Percentiles rank a stretch among this genome's conserved stretches.
Conservation (phyloP, 2,113 vertebrate genomes). For the Corythaeola cristata region DNA sequence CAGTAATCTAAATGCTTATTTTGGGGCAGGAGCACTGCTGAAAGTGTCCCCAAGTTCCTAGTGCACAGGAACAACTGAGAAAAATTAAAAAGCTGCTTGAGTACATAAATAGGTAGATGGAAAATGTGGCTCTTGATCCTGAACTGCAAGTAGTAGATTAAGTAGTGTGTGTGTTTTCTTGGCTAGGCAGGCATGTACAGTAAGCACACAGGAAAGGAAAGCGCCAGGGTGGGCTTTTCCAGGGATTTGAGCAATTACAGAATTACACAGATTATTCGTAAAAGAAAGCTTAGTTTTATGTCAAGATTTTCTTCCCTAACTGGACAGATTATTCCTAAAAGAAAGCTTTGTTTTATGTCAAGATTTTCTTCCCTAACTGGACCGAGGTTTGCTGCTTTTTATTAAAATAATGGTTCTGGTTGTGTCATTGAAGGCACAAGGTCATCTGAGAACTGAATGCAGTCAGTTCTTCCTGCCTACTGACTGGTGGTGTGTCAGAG, state of each 20-base stretch:
- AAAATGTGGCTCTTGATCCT: neutral
- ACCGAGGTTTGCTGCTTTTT: neutral
- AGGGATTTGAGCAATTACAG: neutral
- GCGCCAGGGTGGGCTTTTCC: neutral
- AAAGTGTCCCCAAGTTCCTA: neutral
- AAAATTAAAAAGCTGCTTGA: neutral
- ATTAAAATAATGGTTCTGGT: neutral
- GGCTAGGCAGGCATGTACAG: neutral
- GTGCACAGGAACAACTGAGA: neutral
- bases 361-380: neutral
- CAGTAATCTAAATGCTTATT: neutral
- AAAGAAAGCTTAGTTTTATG: neutral
- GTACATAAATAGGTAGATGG: neutral
- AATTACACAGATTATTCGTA: neutral
- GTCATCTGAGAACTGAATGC: neutral
- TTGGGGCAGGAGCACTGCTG: neutral
- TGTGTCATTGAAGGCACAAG: neutral
- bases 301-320: neutral
- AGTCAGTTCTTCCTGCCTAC: neutral
- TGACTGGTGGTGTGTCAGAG: neutral
- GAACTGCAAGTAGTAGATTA: neutral
- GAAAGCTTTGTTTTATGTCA: neutral
- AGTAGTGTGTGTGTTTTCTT: neutral
- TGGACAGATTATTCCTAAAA: neutral
- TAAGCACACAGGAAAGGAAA: neutral